Evolutionary conservation across 2,113 vertebrate genomes (phyloP).

Genomic region (Cochlearius cochlearius): DNA sequence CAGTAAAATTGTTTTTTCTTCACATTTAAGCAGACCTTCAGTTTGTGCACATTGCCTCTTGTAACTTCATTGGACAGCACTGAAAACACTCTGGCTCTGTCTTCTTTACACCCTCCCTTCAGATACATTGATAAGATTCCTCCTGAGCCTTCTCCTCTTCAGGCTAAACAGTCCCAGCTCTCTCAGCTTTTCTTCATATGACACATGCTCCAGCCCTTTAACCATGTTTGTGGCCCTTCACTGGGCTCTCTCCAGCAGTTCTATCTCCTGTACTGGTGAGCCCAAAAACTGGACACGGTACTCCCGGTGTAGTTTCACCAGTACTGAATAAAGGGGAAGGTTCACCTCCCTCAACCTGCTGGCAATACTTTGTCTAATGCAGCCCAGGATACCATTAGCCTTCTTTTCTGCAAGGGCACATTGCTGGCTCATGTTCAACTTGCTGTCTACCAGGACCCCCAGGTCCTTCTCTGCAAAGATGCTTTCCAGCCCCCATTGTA

Average conservation of each 20-base stretch:
- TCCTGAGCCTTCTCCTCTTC: not conserved
- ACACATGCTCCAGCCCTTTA: not conserved
- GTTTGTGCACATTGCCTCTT: not conserved
- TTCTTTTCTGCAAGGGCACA: not conserved
- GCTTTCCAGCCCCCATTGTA: not conserved
- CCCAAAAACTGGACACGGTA: not conserved
- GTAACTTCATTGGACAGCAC: not conserved
- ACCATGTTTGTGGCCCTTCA: not conserved
- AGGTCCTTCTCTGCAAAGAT: not conserved
- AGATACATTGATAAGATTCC: not conserved
- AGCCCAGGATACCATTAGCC: not conserved
- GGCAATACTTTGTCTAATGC: not conserved
- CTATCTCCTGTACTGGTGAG: not conserved
- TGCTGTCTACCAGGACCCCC: not conserved
- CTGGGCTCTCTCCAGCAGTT: not conserved
- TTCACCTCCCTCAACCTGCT: not conserved
- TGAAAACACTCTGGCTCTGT: not conserved
- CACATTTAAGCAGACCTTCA: not conserved
- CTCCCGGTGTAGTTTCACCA: not conserved
- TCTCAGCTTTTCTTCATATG: not conserved
- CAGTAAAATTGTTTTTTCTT: not conserved
- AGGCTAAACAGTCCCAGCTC: not conserved
- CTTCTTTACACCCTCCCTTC: not conserved
- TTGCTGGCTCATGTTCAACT: not conserved
- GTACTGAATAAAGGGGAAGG: not conserved